phyloP scores from a whole-genome alignment of 2,797 vertebrate genomes.

The Strix occidentalis region DNA sequence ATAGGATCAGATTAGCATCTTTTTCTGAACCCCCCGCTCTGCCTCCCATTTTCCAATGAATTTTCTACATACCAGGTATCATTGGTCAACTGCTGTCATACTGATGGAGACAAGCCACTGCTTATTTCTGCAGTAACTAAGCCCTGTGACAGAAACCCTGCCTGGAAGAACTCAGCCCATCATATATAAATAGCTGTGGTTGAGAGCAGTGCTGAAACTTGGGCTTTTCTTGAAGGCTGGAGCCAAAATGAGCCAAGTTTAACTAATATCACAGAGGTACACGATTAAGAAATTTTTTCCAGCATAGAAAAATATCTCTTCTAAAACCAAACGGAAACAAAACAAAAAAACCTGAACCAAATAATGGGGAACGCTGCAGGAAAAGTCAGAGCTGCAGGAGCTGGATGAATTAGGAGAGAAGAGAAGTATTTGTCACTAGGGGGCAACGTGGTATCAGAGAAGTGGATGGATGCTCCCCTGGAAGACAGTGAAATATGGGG shows the following conservation, averaged over 20 bases:
- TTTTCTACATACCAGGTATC: neutral
- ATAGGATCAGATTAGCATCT: neutral
- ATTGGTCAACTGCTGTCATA: neutral
- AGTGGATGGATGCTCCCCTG: neutral
- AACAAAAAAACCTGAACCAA: neutral
- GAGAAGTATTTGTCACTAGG: neutral
- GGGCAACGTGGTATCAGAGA: constrained; percentile 1
- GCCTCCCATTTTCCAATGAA: neutral
- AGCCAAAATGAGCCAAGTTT: neutral
- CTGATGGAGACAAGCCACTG: neutral
- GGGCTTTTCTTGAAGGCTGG: neutral
- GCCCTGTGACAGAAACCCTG: neutral
- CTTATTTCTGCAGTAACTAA: neutral
- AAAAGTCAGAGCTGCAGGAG: neutral
- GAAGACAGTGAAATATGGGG: neutral
- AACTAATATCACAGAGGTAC: neutral
- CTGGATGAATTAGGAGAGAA: neutral
- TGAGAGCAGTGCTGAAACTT: neutral
- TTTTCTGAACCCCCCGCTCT: neutral
- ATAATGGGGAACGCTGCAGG: neutral
- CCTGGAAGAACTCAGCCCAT: neutral
- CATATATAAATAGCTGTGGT: fast-evolving
- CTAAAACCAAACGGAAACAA: neutral
- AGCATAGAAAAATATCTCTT: fast-evolving
- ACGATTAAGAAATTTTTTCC: neutral